A percentile compares a stretch with the other conserved stretches of the same genome.
Evolutionary conservation across 2,797 vertebrate species (phyloP).

Genomic region (Oreochromis grahami): DNA sequence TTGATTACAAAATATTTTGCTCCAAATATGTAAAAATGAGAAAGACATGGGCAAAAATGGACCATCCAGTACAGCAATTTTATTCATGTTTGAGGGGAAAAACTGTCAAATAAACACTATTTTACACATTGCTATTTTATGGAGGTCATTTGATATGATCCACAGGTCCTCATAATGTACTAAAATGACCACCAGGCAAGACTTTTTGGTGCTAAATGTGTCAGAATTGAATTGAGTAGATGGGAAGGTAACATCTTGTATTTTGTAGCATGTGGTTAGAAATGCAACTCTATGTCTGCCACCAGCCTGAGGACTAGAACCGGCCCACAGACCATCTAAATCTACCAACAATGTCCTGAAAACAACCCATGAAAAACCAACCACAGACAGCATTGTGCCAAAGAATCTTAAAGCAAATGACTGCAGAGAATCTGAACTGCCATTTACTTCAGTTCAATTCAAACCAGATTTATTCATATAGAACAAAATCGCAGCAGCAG

Average conservation of each 20-base stretch:
- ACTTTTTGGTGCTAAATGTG: neutral
- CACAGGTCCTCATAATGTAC: neutral
- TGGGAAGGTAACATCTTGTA: neutral
- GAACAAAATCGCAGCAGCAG: neutral
- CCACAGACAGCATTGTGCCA: neutral
- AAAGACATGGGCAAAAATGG: neutral
- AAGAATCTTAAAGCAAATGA: neutral
- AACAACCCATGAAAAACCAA: neutral
- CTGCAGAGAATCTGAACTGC: neutral
- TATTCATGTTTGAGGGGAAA: neutral
- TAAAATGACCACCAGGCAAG: neutral
- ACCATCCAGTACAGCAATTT: neutral
- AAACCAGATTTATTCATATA: too few species aligned
- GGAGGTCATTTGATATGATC: neutral
- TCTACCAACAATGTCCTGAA: neutral
- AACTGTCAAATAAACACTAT: neutral
- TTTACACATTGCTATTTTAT: neutral
- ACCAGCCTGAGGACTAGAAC: neutral
- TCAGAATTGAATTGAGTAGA: neutral
- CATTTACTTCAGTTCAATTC: neutral
- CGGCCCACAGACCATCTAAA: neutral
- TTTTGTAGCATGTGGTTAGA: neutral
- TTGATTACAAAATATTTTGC: neutral
- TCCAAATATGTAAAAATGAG: neutral
- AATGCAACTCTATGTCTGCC: neutral